These are phyloP conservation scores for Monochamus saltuarius DNA, from an alignment of 1,140 invertebrate genomes.

Conservation along the genomic window DNA sequence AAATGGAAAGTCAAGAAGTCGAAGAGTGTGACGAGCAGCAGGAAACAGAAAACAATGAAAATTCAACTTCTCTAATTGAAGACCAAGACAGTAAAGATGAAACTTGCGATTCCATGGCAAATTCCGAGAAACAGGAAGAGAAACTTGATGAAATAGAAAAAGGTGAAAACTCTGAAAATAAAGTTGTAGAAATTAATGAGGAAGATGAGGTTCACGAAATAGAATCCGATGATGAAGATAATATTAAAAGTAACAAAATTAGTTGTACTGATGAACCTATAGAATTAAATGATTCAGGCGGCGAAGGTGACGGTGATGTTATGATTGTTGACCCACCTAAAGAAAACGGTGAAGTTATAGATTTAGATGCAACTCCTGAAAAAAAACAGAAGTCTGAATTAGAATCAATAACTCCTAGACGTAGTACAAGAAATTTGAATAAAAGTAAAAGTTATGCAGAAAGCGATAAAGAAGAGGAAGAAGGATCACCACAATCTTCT, in stretches of 20 bases:
- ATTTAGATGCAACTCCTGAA: constrained; percentile 35
- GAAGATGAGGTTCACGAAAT: constrained; percentile 37
- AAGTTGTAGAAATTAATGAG: constrained; percentile 12
- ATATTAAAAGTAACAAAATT: constrained; percentile 26
- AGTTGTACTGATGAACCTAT: constrained; percentile 35
- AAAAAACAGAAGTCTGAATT: constrained; percentile 32
- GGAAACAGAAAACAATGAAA: constrained; percentile 8
- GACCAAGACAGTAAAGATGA: constrained; percentile 22
- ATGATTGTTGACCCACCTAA: constrained; percentile 51
- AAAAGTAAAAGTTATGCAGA: constrained; percentile 61
- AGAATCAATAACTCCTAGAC: constrained; percentile 47
- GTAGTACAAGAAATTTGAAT: constrained; percentile 62
- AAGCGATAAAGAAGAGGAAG: constrained; percentile 55
- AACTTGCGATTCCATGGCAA: background rate
- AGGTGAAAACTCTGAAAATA: constrained; percentile 11
- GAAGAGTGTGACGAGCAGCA: constrained; percentile 24
- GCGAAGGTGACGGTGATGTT: constrained; percentile 58
- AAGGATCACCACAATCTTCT: constrained; percentile 27
- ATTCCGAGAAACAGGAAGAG: constrained; percentile 13
- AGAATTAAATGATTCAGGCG: constrained; percentile 51
- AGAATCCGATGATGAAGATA: constrained; percentile 48
- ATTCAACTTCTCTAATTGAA: background rate
- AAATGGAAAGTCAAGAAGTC: constrained; percentile 30
- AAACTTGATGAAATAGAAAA: constrained; percentile 28
- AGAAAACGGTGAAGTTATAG: constrained; percentile 47